phyloP scores from a whole-genome alignment of 2,888 invertebrate species.

The Portevinia maculata region DNA sequence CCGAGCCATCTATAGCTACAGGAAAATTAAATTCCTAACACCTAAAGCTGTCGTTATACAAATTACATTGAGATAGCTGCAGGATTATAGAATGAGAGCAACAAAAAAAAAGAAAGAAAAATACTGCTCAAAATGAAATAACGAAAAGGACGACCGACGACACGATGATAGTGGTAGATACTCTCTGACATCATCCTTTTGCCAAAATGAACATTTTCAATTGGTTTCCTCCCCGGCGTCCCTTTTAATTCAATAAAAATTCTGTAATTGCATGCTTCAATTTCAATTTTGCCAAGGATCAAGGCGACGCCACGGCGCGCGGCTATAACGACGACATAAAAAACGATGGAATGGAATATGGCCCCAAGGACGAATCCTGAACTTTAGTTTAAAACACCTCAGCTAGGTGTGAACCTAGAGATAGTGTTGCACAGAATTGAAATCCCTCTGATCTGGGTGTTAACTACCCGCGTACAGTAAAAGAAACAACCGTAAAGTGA shows the following conservation, averaged over 20 bases:
- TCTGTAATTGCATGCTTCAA: conserved; percentile 75
- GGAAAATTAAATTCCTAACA: conserved; percentile 67
- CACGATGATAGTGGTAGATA: conserved; percentile 1
- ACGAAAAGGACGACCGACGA: conserved; percentile 29
- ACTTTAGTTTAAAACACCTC: conserved; percentile 45
- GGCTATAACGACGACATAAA: background rate
- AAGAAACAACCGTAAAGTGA: conserved; percentile 39
- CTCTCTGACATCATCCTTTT: conserved; percentile 36
- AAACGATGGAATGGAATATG: conserved; percentile 53
- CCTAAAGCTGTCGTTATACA: conserved; percentile 73
- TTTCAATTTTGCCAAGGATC: conserved; percentile 60
- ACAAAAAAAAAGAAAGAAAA: conserved; percentile 49
- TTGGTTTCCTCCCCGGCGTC: conserved; percentile 75
- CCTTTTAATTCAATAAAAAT: conserved; percentile 75
- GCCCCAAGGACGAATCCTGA: conserved; percentile 57
- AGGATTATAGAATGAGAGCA: conserved; percentile 69
- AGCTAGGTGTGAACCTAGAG: conserved; percentile 45
- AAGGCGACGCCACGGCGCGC: background rate
- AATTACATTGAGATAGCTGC: conserved; percentile 63
- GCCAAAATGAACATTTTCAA: conserved; percentile 68
- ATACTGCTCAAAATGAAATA: conserved; percentile 40
- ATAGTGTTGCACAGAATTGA: conserved; percentile 25
- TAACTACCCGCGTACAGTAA: conserved; percentile 26
- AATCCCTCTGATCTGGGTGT: conserved; percentile 61
- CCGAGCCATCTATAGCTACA: conserved; percentile 28